Evolutionary conservation across 2,113 vertebrate species (phyloP), one percentile per base, ranked within the genome.

Genomic region (Phylloscopus trochilus): DNA sequence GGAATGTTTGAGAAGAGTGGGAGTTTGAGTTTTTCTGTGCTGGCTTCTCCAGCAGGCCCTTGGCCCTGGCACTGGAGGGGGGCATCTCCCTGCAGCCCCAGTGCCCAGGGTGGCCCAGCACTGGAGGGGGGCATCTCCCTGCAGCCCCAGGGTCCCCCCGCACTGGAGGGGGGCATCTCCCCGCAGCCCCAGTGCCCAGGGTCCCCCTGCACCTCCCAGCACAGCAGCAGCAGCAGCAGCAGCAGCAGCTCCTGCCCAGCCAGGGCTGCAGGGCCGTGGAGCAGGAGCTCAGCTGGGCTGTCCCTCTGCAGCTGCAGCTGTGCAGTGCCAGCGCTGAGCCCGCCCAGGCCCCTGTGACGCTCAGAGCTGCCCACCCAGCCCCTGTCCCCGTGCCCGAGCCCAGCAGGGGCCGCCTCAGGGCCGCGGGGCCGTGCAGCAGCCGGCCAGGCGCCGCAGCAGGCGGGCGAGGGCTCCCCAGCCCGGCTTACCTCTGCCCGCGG

Each of bases 401-500:
- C n/a, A n/a, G n/a, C n/a, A n/a, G n/a, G n/a, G n/a, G n/a, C n/a
- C n/a, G n/a, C n/a, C 95, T 98, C 97, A 97, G 77, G 63, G 96
- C 90, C 23, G 94, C 9, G 87, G 75, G n/a, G 58, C 67, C 0
- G 92, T 87, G 8, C 97, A 98, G 94, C 97, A 98, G 72, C 96
- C 64, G 10, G 95, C 84, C 78, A 98, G 84, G 95, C 80, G 92
- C 52, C n/a, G 46, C 24, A 98, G 44, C 84, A 95, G 64, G 55
- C 86, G 93, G 5, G 52, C 49, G 2, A 98, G 79, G 18, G 96
- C 91, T 5, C 93, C 96, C 97, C 97, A 94, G 95, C 97, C 96
- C 11, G 47, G 96, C 99, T 99, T 98, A 99, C 99, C 99, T 98
- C 98, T 98, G 96, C 98, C 97, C 1, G 97, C 97, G 30, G 98